Percentiles rank a stretch among this genome's conserved stretches.
Conservation (phyloP, 2,888 invertebrate species). For the Heteromurus nitidus region DNA sequence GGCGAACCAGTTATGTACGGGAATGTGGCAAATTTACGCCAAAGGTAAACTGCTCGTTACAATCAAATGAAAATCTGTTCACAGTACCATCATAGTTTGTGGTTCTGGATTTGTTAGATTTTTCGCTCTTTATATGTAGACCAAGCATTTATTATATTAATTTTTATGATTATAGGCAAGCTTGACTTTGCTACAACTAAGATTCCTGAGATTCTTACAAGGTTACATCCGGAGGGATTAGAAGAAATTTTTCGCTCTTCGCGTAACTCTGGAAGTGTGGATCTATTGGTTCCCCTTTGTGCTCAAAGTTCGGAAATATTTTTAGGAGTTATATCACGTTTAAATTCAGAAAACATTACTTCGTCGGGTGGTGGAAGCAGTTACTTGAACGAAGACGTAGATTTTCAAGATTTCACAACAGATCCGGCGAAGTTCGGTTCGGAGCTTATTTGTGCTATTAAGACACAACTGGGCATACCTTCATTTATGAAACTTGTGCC, state of each 20-base stretch:
- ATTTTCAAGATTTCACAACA: slow-evolving; percentile 17
- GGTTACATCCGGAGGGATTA: slow-evolving; percentile 27
- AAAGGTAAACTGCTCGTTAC: slow-evolving; percentile 6
- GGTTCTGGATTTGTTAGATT: not conserved
- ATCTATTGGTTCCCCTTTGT: slow-evolving; percentile 43
- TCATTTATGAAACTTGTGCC: slow-evolving; percentile 13
- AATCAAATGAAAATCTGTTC: not conserved
- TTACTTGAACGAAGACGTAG: slow-evolving; percentile 19
- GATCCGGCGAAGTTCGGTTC: not conserved
- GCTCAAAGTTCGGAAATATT: slow-evolving; percentile 19
- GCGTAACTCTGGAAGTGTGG: not conserved
- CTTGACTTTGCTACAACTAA: slow-evolving; percentile 14
- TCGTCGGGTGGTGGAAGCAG: not conserved
- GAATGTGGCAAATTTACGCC: slow-evolving; percentile 1
- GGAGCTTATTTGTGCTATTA: not conserved
- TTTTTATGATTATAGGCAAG: slow-evolving; percentile 23
- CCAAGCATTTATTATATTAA: not conserved
- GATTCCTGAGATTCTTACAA: slow-evolving; percentile 34
- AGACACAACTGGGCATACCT: not conserved
- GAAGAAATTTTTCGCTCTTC: slow-evolving; percentile 8
- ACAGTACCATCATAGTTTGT: not conserved
- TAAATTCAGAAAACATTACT: not conserved
- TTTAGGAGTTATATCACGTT: not conserved
- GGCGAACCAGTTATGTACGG: too few relatives aligned
- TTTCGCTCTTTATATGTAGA: not conserved